Evolutionary conservation across 1,140 invertebrate species (phyloP), one percentile per base, ranked within the genome.

Genomic region (Solenopsis fugax): DNA sequence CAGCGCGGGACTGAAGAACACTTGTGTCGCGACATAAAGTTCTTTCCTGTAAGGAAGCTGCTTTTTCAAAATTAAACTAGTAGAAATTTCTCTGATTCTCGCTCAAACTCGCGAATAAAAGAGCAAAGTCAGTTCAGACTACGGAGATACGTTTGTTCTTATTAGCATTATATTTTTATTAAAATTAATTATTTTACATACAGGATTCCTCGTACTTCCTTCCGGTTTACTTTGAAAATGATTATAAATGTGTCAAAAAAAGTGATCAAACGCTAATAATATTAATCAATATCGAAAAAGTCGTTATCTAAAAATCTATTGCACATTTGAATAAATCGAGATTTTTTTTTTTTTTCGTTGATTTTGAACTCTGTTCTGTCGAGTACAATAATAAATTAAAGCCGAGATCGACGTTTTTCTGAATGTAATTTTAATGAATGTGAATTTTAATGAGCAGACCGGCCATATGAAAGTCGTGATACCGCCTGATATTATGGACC

Each of bases 391-490:
- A n/a, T n/a, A n/a, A n/a, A 10, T 67, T 67, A 45, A 41, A 21
- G 21, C 4, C 52, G 45, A 50, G 45, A 37, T 13, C 24, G 13
- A 12, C 24, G 54, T n/a, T 76, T 88, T 54, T 52, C 16, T 24
- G 13, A 12, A 9, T 12, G 21, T 34, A 56, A n/a, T n/a, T n/a
- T n/a, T n/a, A n/a, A 87, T 12, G 62, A 84, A 64, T 73, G 56
- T 65, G 48, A 45, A 77, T 52, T 45, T 86, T 90, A 45, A 29
- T 48, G 18, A 60, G 29, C 52, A 98, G 97, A 97, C 97, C 95
- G 97, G 97, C 56, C 96, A 97, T 91, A 96, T 98, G 92, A 96
- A 97, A 86, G 97, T 98, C 71, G 97, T 98, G 85, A 97, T 98
- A 89, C 97, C 98, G 21, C 97, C 98, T 34, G 97, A 98, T 93